These are phyloP conservation scores for Blomia tropicalis DNA, from an alignment of 2,888 invertebrate genomes.

Conservation along the genomic window DNA sequence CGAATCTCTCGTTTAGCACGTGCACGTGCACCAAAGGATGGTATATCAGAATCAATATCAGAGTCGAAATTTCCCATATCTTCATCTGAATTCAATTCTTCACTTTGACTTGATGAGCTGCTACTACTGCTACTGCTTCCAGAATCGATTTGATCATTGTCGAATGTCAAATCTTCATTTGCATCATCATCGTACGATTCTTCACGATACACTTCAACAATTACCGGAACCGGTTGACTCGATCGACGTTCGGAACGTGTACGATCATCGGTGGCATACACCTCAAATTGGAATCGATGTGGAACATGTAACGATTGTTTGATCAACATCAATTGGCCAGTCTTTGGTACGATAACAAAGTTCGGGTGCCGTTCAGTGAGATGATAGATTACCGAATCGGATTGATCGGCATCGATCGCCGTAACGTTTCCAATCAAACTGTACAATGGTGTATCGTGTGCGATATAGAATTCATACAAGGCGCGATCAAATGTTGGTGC, in stretches of 20 bases:
- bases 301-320: constrained; percentile 42
- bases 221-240: constrained; percentile 25
- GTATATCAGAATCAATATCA: neutral
- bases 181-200: constrained; percentile 33
- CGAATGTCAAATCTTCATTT: constrained; percentile 8
- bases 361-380: constrained; percentile 55
- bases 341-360: constrained; percentile 77
- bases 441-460: constrained; percentile 52
- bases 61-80: neutral
- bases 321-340: constrained; percentile 62
- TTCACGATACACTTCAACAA: constrained; percentile 27
- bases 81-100: neutral
- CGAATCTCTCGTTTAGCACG: constrained; percentile 40
- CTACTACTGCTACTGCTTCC: neutral
- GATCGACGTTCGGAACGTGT: constrained; percentile 32
- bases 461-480: constrained; percentile 53
- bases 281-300: constrained; percentile 50
- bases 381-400: constrained; percentile 75
- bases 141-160: constrained; percentile 27
- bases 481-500: constrained; percentile 63
- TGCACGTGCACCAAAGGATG: neutral
- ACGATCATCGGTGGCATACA: constrained; percentile 66
- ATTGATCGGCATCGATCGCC: constrained; percentile 71
- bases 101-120: neutral
- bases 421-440: constrained; percentile 65